Percentiles rank a stretch among this genome's conserved stretches.
phyloP scores from a whole-genome alignment of 2,888 invertebrate genomes.

The Phragmatobia fuliginosa region DNA sequence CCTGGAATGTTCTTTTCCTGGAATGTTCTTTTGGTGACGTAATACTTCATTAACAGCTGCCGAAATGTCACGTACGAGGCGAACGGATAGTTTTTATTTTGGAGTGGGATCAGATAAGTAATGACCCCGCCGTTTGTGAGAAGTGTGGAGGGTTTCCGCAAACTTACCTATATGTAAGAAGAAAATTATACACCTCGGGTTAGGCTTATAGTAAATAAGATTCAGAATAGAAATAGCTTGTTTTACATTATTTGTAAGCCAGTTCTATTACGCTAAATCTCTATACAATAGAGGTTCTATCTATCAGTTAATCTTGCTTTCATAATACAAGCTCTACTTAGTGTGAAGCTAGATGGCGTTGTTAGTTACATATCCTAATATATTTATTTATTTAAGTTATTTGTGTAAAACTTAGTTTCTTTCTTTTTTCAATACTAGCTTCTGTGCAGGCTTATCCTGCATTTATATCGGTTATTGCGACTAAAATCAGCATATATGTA shows the following conservation, averaged over 20 bases:
- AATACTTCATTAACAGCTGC: slow-evolving; percentile 3
- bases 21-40: neutral
- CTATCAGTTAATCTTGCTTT: no score
- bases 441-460: no score
- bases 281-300: neutral
- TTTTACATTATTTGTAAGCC: neutral
- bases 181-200: neutral
- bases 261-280: neutral
- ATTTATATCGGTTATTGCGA: no score
- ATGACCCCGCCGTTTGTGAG: neutral
- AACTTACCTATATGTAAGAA: neutral
- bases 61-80: slow-evolving; percentile 9
- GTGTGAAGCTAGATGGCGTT: no score
- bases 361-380: no score
- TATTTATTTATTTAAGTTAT: no score
- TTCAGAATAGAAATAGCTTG: neutral
- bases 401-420: no score
- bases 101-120: slow-evolving; percentile 6
- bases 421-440: no score
- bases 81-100: slow-evolving; percentile 10
- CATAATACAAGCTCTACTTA: no score
- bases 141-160: neutral
- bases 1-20: neutral
- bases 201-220: neutral
- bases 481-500: no score